Evolutionary conservation across 2,113 vertebrate species (phyloP).

Genomic region (Cyphomyrus discorhynchus): DNA sequence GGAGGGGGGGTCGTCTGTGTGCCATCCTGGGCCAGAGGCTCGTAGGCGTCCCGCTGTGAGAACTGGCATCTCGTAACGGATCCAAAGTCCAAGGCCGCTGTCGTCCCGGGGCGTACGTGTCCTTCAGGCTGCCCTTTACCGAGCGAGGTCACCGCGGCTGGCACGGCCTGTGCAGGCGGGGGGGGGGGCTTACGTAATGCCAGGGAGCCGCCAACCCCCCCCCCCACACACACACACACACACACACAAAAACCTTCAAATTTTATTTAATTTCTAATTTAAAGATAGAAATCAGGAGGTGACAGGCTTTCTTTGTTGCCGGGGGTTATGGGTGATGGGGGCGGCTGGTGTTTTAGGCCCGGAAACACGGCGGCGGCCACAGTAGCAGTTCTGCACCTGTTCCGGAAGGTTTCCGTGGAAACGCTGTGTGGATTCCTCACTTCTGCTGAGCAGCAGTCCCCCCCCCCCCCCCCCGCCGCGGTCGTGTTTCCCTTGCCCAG

Average conservation of each 20-base stretch:
- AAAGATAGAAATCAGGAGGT: constrained; percentile 52
- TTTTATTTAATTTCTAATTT: constrained; percentile 57
- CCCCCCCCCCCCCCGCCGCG: not conserved
- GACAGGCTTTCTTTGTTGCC: constrained; percentile 50
- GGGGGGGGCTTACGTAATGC: constrained; percentile 54
- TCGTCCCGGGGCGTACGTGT: constrained; percentile 67
- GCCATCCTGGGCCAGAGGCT: not conserved
- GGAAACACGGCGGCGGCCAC: constrained; percentile 17
- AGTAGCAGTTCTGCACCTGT: not conserved
- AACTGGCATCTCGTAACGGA: constrained; percentile 85
- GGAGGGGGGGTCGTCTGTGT: not conserved
- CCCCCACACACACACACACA: too few relatives aligned
- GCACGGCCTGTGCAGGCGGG: constrained; percentile 54
- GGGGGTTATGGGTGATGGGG: constrained; percentile 56
- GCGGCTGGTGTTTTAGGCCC: constrained; percentile 56
- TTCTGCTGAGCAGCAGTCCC: not conserved
- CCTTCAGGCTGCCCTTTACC: constrained; percentile 62
- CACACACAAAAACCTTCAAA: not conserved
- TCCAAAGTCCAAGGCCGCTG: constrained; percentile 88
- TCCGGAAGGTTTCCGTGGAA: not conserved
- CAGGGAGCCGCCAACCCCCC: constrained; percentile 49
- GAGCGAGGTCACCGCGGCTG: constrained; percentile 62
- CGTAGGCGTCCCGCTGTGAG: constrained; percentile 62
- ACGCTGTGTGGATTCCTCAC: not conserved
- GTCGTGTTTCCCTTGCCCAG: too few relatives aligned